Evolutionary conservation across 1,140 invertebrate genomes (phyloP), one percentile per base, ranked within the genome.

Genomic region (Diorhabda elongata): DNA sequence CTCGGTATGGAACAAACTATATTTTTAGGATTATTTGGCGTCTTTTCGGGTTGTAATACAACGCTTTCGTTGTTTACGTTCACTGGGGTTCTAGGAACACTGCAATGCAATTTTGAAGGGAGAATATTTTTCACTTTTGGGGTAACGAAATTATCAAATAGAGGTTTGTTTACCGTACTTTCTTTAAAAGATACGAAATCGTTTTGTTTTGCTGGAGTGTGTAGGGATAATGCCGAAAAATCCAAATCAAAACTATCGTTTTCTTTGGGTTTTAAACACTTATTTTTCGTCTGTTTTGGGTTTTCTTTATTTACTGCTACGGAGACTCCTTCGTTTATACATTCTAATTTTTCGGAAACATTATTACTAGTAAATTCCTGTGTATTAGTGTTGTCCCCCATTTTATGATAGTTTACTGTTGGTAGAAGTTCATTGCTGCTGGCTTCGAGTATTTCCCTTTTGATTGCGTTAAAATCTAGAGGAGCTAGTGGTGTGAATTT

Each of bases 241-340:
- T 73, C 72, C 56, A 73, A 64, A 61, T 73, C 64, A 52, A 73
- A 73, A 58, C 72, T 73, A 59, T 71, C 67, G 45, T 73, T 47
- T 11, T 68, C 44, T 8, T 61, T 52, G n/a, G 67, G 3, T 63
- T 61, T 9, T 44, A 26, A 42, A 7, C 61, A 9, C 43, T 65
- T 42, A 62, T 9, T 44, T 56, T 56, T 41, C 41, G 56, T 3
- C 41, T 44, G 4, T 42, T 8, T 3, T 26, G 52, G 26, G 11
- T 4, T 9, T 63, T 63, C 8, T 4, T 7, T 5, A 45, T 44
- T 6, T 7, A 5, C 7, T 9, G 8, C 6, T 5, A n/a, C n/a
- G 41, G 41, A 26, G 45, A 26, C 26, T 26, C 26, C 61, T 3
- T 63, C 64, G 8, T 26, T n/a, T 65, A 9, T 42, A 52, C 9